phyloP scores from a whole-genome alignment of 35 echinoderm and acorn worm species.

The Apostichopus californicus region DNA sequence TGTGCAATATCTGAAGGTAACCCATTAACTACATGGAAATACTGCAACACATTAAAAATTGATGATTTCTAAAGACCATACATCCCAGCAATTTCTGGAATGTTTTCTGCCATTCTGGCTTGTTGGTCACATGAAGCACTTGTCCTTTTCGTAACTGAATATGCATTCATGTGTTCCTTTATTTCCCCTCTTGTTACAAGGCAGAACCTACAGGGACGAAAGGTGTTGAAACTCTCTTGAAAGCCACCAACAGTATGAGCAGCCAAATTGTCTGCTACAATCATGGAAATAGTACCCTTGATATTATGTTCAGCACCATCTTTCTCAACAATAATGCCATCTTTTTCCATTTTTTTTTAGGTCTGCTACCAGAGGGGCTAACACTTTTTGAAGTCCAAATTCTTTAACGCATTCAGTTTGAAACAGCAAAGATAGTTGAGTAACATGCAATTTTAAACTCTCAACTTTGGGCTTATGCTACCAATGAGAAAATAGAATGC shows the following conservation, averaged over 20 bases:
- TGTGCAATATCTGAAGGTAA: constrained; percentile 66
- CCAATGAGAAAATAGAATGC: neutral
- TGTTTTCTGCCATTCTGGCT: constrained; percentile 22
- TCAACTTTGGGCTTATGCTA: neutral
- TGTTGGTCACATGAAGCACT: constrained; percentile 48
- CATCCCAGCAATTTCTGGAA: constrained; percentile 40
- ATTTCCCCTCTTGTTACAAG: constrained; percentile 43
- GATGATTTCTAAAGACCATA: constrained; percentile 55
- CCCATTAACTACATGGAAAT: constrained; percentile 64
- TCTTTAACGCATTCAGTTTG: neutral
- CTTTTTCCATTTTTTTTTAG: constrained; percentile 32
- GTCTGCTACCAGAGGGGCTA: constrained; percentile 45
- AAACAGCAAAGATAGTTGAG: neutral
- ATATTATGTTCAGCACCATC: constrained; percentile 51
- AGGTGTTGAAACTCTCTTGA: constrained; percentile 59
- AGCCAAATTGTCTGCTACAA: constrained; percentile 63
- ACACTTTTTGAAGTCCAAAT: constrained; percentile 50
- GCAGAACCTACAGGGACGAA: constrained; percentile 51
- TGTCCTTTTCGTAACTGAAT: constrained; percentile 1
- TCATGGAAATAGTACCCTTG: constrained; percentile 44
- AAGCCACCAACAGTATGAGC: constrained; percentile 64
- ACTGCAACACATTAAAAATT: constrained; percentile 20
- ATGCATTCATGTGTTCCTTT: constrained; percentile 43
- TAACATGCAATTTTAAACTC: neutral
- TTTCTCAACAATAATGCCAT: constrained; percentile 48